These are phyloP conservation scores for Ctenopoma multispine DNA, from an alignment of 2,797 vertebrate genomes.

Conservation along the genomic window DNA sequence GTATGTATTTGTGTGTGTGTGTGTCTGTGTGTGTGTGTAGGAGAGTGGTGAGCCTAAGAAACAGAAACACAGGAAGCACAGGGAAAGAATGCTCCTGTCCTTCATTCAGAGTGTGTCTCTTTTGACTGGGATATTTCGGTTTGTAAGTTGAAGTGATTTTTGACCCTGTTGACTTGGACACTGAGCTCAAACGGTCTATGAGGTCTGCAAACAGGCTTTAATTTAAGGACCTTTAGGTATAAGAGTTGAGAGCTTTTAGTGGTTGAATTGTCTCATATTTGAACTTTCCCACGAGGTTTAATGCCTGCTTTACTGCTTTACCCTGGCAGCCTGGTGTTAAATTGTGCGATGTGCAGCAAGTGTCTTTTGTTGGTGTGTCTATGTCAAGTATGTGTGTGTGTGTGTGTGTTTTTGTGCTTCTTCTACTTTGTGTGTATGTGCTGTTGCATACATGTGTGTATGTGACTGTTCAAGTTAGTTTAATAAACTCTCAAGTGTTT, in stretches of 20 bases:
- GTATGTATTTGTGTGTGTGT: not conserved
- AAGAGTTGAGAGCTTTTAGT: conserved; percentile 60
- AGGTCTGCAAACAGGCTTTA: conserved; percentile 42
- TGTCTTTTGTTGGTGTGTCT: conserved; percentile 39
- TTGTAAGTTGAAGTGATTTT: conserved; percentile 44
- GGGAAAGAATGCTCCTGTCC: conserved; percentile 19
- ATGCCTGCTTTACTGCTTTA: conserved; percentile 42
- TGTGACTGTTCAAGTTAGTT: conserved; percentile 25
- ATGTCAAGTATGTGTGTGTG: conserved; percentile 7
- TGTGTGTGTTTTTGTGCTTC: conserved; percentile 1
- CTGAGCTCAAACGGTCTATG: conserved; percentile 31
- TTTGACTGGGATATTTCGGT: conserved; percentile 42
- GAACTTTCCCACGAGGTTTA: conserved; percentile 77
- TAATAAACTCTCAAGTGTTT: conserved; percentile 76
- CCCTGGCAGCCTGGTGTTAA: conserved; percentile 44
- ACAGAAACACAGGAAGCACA: not conserved
- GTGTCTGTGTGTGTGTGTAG: not conserved
- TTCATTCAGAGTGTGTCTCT: conserved; percentile 37
- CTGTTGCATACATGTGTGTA: conserved; percentile 24
- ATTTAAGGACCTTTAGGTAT: conserved; percentile 43
- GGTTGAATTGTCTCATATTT: conserved; percentile 65
- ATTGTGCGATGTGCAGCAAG: conserved; percentile 5
- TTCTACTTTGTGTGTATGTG: conserved; percentile 21
- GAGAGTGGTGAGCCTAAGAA: not conserved
- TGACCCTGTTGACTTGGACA: conserved; percentile 59